These are phyloP conservation scores for Platyscapa corneri DNA, from an alignment of 1,140 invertebrate genomes.

Conservation along the genomic window DNA sequence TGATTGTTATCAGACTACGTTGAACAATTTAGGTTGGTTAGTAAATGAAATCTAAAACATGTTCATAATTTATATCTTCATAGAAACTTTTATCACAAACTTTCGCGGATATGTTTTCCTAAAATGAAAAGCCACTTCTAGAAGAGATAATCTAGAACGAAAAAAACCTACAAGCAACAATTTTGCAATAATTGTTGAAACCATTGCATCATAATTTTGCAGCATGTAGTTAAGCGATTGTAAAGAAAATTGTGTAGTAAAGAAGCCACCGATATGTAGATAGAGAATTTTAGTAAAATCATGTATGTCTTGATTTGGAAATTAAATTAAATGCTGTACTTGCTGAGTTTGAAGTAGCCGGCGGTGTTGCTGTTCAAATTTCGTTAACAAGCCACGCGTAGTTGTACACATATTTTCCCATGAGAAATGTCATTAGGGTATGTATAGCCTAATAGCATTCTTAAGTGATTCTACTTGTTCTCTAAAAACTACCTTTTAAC, in stretches of 20 bases:
- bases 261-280: neutral
- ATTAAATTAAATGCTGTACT: neutral
- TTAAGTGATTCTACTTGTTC: neutral
- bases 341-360: neutral
- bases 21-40: neutral
- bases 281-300: neutral
- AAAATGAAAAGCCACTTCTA: conserved; percentile 6
- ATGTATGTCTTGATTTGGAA: conserved; percentile 3
- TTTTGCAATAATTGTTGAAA: neutral
- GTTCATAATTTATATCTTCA: neutral
- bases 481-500: no score
- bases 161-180: neutral
- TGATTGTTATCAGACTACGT: neutral
- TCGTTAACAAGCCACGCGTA: neutral
- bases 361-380: neutral
- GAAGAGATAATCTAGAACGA: neutral
- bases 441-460: conserved; percentile 21
- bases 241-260: neutral
- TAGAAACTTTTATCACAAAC: neutral
- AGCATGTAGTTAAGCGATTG: no score
- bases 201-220: no score
- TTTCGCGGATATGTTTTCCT: neutral
- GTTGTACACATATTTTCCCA: neutral
- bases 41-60: neutral
- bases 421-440: neutral